These are phyloP conservation scores for Notechis scutatus DNA, from an alignment of 2,113 vertebrate genomes.

Conservation along the genomic window DNA sequence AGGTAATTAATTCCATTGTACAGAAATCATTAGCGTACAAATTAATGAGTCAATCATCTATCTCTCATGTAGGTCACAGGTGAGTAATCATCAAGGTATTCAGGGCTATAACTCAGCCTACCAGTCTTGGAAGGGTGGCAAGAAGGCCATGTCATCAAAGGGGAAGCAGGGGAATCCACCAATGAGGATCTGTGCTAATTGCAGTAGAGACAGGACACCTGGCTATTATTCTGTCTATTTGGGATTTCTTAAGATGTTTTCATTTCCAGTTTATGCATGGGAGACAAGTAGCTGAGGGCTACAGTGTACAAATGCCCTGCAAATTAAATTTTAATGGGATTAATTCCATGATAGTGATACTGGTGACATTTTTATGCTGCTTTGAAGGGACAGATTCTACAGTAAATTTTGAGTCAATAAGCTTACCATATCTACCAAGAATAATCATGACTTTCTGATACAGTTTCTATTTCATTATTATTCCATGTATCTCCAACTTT, in stretches of 20 bases:
- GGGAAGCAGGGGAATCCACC: not conserved
- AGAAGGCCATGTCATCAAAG: not conserved
- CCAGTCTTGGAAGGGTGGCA: not conserved
- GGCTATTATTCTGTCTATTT: not conserved
- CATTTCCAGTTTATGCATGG: not conserved
- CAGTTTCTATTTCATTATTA: not conserved
- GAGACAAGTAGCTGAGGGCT: not conserved
- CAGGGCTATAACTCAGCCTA: not conserved
- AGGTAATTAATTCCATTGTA: conserved; percentile 26
- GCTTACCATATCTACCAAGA: not conserved
- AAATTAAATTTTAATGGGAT: not conserved
- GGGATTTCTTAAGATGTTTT: not conserved
- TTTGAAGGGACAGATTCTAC: not conserved
- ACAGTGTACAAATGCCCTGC: not conserved
- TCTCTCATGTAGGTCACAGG: not conserved
- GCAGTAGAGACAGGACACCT: not conserved
- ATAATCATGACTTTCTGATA: not conserved
- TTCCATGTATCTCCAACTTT: not conserved
- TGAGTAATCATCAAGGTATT: not conserved
- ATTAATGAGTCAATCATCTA: not conserved
- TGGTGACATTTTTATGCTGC: not conserved
- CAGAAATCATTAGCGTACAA: not conserved
- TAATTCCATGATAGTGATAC: not conserved
- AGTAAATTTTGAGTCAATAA: not conserved
- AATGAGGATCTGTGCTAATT: not conserved